Base-by-base conservation (phyloP, 2,888 invertebrate genomes). In the Drepana falcataria region DNA sequence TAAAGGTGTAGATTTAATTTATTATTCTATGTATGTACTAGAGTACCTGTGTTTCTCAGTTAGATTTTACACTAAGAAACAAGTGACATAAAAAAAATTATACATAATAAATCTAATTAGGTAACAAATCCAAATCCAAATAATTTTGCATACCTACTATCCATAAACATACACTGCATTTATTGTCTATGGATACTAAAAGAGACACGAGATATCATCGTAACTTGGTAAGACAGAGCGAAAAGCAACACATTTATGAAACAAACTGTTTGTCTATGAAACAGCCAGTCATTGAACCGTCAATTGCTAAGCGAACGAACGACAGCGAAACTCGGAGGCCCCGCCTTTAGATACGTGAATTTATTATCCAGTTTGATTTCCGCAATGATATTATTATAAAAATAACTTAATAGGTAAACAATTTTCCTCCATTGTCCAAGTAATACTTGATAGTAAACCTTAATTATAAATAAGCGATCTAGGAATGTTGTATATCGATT, bases 301-400 rank as follows among this genome's bases (percentile, higher is more conserved):
- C 79, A 79, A 77, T 77, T 78, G 83, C 79, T 82, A 81, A 84
- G 78, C 85, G 85, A 85, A 83, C 83, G 85, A 87, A 81, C 87
- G 81, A 85, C 76, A 78, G 78, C 72, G 77, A 82, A 79, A 79
- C 80, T 80, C 77, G 63, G 73, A 87, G 86, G 86, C 89, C 90
- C 87, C 90, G 90, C 90, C 89, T 91, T 75, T 83, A 77, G 64
- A 76, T 62, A 71, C 78, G 80, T 81, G 81, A 81, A 81, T 85
- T 83, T 80, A 83, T 77, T 77, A 80, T 79, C 85, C 85, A 73
- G 79, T 77, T 80, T 81, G 76, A 77, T 76, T 82, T 83, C 75
- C 85, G 88, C 84, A 78, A 90, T 87, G 87, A 77, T 83, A 83
- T 73, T 83, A 73, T 80, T 85, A 82, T 87, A 87, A 81, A 78